Conservation (phyloP, 2,888 invertebrate genomes). For the Drosophila vallismaia region DNA sequence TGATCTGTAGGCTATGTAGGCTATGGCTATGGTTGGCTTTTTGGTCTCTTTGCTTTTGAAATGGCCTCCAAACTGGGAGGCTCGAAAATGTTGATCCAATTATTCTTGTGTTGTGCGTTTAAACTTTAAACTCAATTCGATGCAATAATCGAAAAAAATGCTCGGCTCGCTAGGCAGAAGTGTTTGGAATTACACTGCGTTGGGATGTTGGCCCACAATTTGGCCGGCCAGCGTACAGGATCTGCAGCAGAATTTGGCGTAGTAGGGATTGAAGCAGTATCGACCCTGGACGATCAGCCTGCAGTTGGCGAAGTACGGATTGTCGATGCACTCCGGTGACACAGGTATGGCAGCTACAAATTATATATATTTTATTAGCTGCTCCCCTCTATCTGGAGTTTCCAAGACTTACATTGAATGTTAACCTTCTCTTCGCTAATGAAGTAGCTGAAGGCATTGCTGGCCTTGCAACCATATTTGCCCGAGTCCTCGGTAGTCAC, state of each 20-base stretch:
- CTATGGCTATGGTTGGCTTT: slow-evolving; percentile 35
- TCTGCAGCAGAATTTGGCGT: slow-evolving; percentile 96
- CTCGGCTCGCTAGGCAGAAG: slow-evolving; percentile 39
- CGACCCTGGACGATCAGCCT: slow-evolving; percentile 92
- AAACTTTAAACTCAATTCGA: slow-evolving; percentile 58
- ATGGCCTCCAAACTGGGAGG: slow-evolving; percentile 4
- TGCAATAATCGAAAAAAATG: slow-evolving; percentile 47
- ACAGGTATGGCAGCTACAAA: slow-evolving; percentile 85
- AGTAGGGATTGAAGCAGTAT: slow-evolving; percentile 95
- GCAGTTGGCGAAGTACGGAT: slow-evolving; percentile 95
- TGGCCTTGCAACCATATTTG: slow-evolving; percentile 92
- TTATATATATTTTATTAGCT: too few relatives aligned
- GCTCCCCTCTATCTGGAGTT: too few relatives aligned
- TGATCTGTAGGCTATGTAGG: slow-evolving; percentile 28
- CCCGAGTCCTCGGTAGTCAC: slow-evolving; percentile 90
- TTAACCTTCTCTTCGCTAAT: slow-evolving; percentile 87
- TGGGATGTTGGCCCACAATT: slow-evolving; percentile 83
- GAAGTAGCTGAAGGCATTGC: slow-evolving; percentile 89
- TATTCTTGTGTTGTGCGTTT: slow-evolving; percentile 48
- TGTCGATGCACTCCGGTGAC: slow-evolving; percentile 93
- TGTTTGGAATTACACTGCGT: slow-evolving; percentile 74
- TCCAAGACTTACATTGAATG: slow-evolving; percentile 88
- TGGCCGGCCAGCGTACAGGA: slow-evolving; percentile 95
- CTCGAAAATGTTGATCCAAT: slow-evolving; percentile 40
- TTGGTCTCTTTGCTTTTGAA: slow-evolving; percentile 57